These are phyloP conservation scores for Hydrochoerus hydrochaeris DNA, from an alignment of 2,113 vertebrate species.

Conservation along the genomic window DNA sequence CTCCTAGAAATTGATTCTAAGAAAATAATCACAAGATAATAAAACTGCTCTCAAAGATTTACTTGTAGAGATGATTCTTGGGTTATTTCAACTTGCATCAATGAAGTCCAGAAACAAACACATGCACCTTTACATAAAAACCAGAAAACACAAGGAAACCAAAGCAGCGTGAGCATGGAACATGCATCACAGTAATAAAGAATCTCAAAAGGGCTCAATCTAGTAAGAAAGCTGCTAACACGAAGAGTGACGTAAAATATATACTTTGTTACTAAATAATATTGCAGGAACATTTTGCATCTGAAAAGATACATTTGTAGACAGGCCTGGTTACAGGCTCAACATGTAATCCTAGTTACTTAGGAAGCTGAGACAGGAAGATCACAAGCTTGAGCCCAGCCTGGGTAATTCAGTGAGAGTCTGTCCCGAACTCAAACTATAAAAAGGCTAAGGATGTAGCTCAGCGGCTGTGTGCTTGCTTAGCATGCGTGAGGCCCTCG, in stretches of 20 bases:
- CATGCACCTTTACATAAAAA: not conserved
- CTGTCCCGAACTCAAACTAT: not conserved
- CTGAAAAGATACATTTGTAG: constrained; percentile 22
- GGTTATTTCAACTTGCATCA: not conserved
- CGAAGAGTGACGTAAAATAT: not conserved
- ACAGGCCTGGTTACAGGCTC: not conserved
- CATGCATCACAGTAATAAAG: not conserved
- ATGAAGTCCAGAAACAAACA: not conserved
- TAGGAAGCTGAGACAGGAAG: not conserved
- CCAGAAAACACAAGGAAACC: not conserved
- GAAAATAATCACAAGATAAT: constrained; percentile 15
- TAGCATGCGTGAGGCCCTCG: not conserved
- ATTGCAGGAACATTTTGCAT: not conserved
- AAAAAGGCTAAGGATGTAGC: not conserved
- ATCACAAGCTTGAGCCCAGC: not conserved
- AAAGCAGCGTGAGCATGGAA: not conserved
- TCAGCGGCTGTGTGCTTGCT: not conserved
- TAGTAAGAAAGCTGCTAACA: not conserved
- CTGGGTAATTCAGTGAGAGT: not conserved
- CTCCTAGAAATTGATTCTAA: not conserved
- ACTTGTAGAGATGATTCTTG: not conserved
- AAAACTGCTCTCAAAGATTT: not conserved
- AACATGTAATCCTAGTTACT: not conserved
- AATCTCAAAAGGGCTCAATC: not conserved
- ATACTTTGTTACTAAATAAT: constrained; percentile 22